Percentiles rank a stretch among this genome's conserved stretches.
phyloP scores from a whole-genome alignment of 2,113 vertebrate species.

The Salvelinus alpinus region DNA sequence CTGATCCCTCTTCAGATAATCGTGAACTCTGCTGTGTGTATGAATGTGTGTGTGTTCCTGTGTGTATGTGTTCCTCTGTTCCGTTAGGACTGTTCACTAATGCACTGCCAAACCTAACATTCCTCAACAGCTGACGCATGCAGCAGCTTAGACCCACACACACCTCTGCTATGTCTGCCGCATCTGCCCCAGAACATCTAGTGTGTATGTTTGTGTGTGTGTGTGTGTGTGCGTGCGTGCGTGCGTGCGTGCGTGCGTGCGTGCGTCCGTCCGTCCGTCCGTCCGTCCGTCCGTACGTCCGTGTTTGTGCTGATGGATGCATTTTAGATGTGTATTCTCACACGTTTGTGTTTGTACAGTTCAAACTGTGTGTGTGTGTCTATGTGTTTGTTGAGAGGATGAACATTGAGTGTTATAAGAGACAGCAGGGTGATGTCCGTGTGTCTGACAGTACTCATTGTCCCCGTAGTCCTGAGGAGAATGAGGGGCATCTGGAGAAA shows the following conservation, averaged over 20 bases:
- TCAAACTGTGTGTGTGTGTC: slow-evolving; percentile 2
- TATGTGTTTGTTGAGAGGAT: slow-evolving; percentile 13
- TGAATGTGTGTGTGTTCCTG: slow-evolving; percentile 7
- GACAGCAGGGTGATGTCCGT: slow-evolving; percentile 11
- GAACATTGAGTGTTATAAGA: slow-evolving; percentile 20
- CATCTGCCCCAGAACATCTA: background rate
- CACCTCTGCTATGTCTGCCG: slow-evolving; percentile 11
- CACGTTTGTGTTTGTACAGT: too few species aligned
- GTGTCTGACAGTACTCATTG: slow-evolving; percentile 34
- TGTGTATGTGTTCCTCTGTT: slow-evolving; percentile 6
- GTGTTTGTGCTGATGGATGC: slow-evolving; percentile 7
- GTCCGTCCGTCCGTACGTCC: slow-evolving; percentile 18
- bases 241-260: slow-evolving; percentile 21
- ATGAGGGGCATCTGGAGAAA: slow-evolving; percentile 41
- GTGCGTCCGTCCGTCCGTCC: too few species aligned
- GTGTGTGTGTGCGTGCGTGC: background rate
- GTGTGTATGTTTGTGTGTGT: background rate
- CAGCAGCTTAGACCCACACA: slow-evolving; percentile 31
- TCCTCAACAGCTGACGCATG: slow-evolving; percentile 22
- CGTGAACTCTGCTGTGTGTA: slow-evolving; percentile 24
- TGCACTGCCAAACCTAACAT: slow-evolving; percentile 24
- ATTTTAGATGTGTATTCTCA: background rate
- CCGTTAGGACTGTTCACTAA: background rate
- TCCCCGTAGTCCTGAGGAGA: slow-evolving; percentile 29
- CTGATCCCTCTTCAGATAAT: slow-evolving; percentile 53